Evolutionary conservation across 2,888 invertebrate genomes (phyloP).

Genomic region (Parelbella ahira): DNA sequence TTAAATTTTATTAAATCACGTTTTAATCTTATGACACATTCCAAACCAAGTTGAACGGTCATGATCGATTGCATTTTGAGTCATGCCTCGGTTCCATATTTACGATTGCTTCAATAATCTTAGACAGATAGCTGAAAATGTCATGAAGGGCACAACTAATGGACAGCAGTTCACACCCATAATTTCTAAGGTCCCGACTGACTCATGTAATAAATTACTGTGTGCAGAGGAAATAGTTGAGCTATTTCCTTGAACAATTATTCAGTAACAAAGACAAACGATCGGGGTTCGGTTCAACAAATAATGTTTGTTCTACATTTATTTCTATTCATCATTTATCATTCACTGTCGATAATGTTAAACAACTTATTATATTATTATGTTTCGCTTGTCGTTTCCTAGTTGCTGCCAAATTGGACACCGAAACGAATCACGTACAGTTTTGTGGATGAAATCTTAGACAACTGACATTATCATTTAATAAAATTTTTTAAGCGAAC

Average conservation of each 20-base stretch:
- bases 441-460: neutral
- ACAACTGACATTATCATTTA: too few species aligned
- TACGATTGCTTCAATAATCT: conserved; percentile 39
- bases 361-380: conserved; percentile 6
- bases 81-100: conserved; percentile 46
- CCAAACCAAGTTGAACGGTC: conserved; percentile 31
- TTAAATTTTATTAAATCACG: too few species aligned
- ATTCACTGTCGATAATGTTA: conserved; percentile 10
- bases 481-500: too few species aligned
- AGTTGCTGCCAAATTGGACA: neutral
- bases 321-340: conserved; percentile 19
- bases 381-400: conserved; percentile 8
- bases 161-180: conserved; percentile 34
- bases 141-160: conserved; percentile 45
- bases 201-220: conserved; percentile 44
- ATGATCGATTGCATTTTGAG: conserved; percentile 52
- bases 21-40: conserved; percentile 8
- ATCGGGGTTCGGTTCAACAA: conserved; percentile 36
- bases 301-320: conserved; percentile 26
- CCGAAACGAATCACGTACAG: too few species aligned
- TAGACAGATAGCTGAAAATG: conserved; percentile 47
- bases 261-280: conserved; percentile 49
- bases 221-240: conserved; percentile 45
- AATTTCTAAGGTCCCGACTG: conserved; percentile 32
- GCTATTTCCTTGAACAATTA: conserved; percentile 45